Base-by-base conservation (phyloP, 2,113 vertebrate genomes). In the Syngnathus scovelli region DNA sequence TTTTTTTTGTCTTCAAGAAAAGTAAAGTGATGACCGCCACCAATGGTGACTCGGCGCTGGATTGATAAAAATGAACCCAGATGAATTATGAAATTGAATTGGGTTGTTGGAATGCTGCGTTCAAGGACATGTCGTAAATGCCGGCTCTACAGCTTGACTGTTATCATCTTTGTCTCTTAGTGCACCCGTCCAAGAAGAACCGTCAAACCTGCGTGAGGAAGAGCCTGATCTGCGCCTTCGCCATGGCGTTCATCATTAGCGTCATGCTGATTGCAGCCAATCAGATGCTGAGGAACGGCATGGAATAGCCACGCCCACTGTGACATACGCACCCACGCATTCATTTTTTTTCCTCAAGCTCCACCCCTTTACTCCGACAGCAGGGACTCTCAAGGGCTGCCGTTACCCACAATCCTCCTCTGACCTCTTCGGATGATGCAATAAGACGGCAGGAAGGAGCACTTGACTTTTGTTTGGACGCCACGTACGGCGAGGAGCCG, bases 221-320 rank as follows among this genome's bases (percentile, higher is more conserved):
- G 92, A 98, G 96, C 88, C 94, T 99, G 84, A 98, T 99, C 88
- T 99, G 97, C 82, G 96, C 97, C 36, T 99, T 99, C n/a, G 97
- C 96, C 86, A 98, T 99, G 96, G 97, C 97, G 79, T 99, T 99
- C 90, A 99, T 99, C 87, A 99, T 99, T 83, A 99, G 97, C 39
- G 97, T 99, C 89, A 98, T 99, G 96, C 88, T 99, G 89, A 99
- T 98, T 10, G 97, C 97, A 0, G 97, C 97, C 91, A 99, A 99
- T 88, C 97, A 99, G 93, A 99, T 99, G 92, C 93, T 99, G 81
- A 93, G 97, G 72, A 98, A 96, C 51, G 97, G 97, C 91, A 98
- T 99, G 97, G 96, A 98, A 90, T 98, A 98, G 27, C 63, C 62
- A 48, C 43, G 91, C 75, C 78, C 90, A 91, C 92, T 92, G 92